These are phyloP conservation scores for Trididemnum miniatum DNA, from an alignment of 23 tunicate species.

Conservation along the genomic window DNA sequence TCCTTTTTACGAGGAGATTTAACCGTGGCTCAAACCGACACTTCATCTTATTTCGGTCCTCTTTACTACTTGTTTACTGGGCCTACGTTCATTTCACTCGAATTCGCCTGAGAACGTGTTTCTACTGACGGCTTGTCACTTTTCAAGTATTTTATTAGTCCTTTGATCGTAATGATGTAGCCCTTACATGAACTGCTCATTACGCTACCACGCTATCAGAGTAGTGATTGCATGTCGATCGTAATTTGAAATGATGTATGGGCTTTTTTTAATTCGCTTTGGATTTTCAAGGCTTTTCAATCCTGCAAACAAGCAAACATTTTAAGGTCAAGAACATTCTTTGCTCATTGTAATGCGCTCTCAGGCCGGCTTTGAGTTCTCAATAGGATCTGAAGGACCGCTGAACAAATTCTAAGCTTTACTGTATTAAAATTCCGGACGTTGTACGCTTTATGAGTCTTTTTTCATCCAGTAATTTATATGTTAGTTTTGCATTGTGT, in stretches of 20 bases:
- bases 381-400: conserved; percentile 8
- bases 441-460: conserved; percentile 1
- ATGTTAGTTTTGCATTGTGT: background rate
- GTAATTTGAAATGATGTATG: background rate
- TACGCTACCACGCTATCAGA: background rate
- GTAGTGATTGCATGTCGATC: background rate
- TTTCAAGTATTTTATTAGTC: background rate
- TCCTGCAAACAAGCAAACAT: background rate
- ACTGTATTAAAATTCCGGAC: conserved; percentile 31
- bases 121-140: background rate
- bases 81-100: background rate
- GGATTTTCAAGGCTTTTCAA: background rate
- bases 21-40: background rate
- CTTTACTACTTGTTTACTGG: background rate
- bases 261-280: conserved; percentile 7
- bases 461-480: conserved; percentile 16
- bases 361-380: conserved; percentile 14
- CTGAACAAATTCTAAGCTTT: conserved; percentile 15
- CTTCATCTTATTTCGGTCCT: background rate
- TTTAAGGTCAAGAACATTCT: conserved; percentile 27
- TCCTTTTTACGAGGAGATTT: background rate
- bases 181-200: background rate
- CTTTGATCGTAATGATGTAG: background rate
- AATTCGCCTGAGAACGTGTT: background rate
- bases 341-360: conserved; percentile 8